Conservation (phyloP, 2,797 vertebrate species). For the Decapterus maruadsi region DNA sequence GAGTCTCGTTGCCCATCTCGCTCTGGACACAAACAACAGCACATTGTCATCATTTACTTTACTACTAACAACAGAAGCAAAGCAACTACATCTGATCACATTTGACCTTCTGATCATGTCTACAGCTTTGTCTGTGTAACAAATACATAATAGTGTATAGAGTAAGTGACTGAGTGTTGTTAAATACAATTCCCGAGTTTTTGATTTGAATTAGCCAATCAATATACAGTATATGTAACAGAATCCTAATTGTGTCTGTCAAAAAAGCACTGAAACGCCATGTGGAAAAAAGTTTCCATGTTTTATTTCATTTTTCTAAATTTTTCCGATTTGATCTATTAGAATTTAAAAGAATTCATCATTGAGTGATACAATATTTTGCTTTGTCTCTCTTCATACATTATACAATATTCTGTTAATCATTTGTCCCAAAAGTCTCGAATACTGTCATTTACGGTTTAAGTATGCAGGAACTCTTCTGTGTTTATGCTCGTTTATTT, state of each 20-base stretch:
- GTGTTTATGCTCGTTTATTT: background rate
- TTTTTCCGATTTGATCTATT: too few species aligned
- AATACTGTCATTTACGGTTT: too few species aligned
- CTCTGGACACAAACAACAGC: constrained; percentile 61
- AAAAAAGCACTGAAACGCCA: too few species aligned
- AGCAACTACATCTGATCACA: background rate
- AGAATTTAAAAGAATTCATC: too few species aligned
- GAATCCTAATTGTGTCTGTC: too few species aligned
- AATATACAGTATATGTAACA: too few species aligned
- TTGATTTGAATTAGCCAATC: too few species aligned
- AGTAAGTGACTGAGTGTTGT: background rate
- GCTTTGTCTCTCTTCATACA: background rate
- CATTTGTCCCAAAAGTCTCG: background rate
- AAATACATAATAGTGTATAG: background rate
- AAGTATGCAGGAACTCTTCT: background rate
- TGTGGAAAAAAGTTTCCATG: too few species aligned
- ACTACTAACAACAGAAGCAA: background rate
- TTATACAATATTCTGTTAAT: background rate
- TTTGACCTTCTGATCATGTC: background rate
- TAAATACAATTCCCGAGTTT: background rate
- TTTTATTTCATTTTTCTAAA: too few species aligned
- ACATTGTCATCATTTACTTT: background rate
- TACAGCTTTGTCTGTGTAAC: background rate
- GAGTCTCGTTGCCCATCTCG: constrained; percentile 65
- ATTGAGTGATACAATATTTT: background rate